Conservation (phyloP, 2,888 invertebrate genomes). For the Hydroisotoma schaefferi region DNA sequence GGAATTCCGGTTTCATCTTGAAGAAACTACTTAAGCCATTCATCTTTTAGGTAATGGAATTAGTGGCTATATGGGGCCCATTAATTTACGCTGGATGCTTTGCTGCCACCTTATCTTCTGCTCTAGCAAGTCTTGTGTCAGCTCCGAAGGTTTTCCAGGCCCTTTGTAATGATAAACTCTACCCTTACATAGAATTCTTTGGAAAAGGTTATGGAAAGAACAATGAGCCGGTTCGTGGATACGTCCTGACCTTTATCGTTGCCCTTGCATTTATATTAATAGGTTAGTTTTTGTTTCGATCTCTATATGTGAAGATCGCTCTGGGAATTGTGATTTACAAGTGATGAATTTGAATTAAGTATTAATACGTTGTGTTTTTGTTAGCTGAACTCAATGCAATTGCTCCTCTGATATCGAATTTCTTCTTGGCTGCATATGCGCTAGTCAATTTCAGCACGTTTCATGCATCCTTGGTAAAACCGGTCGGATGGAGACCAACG, state of each 20-base stretch:
- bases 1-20: no score
- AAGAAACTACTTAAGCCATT: no score
- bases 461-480: constrained; percentile 78
- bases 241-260: constrained; percentile 83
- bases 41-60: constrained; percentile 48
- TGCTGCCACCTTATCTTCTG: constrained; percentile 94
- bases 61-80: constrained; percentile 82
- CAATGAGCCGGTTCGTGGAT: constrained; percentile 73
- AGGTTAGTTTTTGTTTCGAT: constrained; percentile 68
- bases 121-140: constrained; percentile 90
- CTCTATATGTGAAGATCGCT: background rate
- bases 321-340: background rate
- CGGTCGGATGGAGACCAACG: constrained; percentile 84
- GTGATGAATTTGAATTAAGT: constrained; percentile 12
- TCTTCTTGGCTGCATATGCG: constrained; percentile 89
- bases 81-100: constrained; percentile 92
- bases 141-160: constrained; percentile 72
- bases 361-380: constrained; percentile 71
- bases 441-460: constrained; percentile 92
- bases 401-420: constrained; percentile 88
- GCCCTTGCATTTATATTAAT: constrained; percentile 81
- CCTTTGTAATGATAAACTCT: constrained; percentile 87
- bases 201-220: constrained; percentile 82
- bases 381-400: constrained; percentile 79
- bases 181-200: constrained; percentile 89